Conservation (phyloP, 2,888 invertebrate genomes). For the Oscheius sp. region DNA sequence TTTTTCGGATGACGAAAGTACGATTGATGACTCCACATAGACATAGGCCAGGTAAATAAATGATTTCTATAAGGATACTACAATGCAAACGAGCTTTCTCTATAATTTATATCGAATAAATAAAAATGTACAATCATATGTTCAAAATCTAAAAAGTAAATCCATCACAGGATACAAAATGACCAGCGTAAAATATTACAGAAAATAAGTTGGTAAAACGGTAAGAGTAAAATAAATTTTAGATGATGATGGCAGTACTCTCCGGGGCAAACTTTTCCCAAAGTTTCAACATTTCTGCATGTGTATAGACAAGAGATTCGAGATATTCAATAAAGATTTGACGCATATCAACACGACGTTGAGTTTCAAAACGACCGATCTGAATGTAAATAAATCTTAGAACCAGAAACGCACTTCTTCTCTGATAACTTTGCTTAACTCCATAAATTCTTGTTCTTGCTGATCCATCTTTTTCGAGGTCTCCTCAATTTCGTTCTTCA, state of each 20-base stretch:
- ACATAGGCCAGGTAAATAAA: no score
- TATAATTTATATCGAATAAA: not conserved
- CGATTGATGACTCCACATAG: not conserved
- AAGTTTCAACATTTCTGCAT: slow-evolving; percentile 77
- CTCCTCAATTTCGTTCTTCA: slow-evolving; percentile 79
- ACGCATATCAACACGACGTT: slow-evolving; percentile 94
- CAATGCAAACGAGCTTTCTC: no score
- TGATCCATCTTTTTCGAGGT: slow-evolving; percentile 79
- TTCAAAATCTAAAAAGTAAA: not conserved
- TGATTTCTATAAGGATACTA: no score
- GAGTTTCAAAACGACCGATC: slow-evolving; percentile 86
- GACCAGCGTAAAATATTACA: not conserved
- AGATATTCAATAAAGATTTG: slow-evolving; percentile 87
- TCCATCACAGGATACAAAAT: slow-evolving; percentile 5
- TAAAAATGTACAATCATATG: not conserved
- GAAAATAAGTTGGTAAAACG: not conserved
- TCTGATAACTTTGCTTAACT: slow-evolving; percentile 80
- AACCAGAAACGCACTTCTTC: slow-evolving; percentile 79
- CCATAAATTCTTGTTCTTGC: slow-evolving; percentile 75
- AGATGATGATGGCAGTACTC: slow-evolving; percentile 81
- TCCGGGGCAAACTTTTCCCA: slow-evolving; percentile 84
- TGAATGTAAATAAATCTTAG: not conserved
- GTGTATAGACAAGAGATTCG: slow-evolving; percentile 91
- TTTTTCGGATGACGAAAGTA: not conserved
- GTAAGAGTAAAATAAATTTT: not conserved